A percentile compares a stretch with the other conserved stretches of the same genome.
Evolutionary conservation across 2,797 vertebrate genomes (phyloP).

Genomic region (Salmo trutta): DNA sequence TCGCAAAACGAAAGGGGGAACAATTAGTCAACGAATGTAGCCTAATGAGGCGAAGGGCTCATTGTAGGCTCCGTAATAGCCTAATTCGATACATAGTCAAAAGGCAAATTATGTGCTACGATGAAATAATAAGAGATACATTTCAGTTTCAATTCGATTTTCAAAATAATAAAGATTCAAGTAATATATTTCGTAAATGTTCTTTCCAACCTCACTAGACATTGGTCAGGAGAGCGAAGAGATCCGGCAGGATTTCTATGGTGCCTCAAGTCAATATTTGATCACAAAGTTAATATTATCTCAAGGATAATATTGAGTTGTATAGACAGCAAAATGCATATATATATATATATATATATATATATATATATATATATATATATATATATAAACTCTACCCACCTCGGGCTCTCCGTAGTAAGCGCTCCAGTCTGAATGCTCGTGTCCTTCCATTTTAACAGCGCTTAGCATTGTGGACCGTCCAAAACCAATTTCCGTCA

Average conservation of each 20-base stretch:
- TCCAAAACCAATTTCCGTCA: constrained; percentile 66
- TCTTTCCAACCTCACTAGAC: constrained; percentile 62
- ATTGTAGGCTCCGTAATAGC: not conserved
- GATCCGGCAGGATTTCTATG: constrained; percentile 76
- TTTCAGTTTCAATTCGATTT: not conserved
- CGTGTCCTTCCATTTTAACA: constrained; percentile 94
- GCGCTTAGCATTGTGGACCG: constrained; percentile 87
- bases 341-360: no score
- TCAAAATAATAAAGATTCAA: not conserved
- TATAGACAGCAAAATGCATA: constrained; percentile 66
- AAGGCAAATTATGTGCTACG: not conserved
- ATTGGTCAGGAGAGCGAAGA: constrained; percentile 73
- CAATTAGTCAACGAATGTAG: no score
- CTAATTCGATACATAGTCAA: not conserved
- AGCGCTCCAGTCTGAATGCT: constrained; percentile 88
- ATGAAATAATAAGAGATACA: not conserved
- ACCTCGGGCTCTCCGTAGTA: constrained; percentile 91
- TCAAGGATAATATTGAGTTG: constrained; percentile 81
- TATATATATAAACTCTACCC: constrained; percentile 46
- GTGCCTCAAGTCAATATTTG: constrained; percentile 79
- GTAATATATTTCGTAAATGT: not conserved
- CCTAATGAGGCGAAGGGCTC: no score
- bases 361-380: no score
- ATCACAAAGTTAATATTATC: constrained; percentile 82
- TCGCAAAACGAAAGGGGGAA: no score